Evolutionary conservation across 2,797 vertebrate genomes (phyloP).

Genomic region (Coccyzus lansbergi): DNA sequence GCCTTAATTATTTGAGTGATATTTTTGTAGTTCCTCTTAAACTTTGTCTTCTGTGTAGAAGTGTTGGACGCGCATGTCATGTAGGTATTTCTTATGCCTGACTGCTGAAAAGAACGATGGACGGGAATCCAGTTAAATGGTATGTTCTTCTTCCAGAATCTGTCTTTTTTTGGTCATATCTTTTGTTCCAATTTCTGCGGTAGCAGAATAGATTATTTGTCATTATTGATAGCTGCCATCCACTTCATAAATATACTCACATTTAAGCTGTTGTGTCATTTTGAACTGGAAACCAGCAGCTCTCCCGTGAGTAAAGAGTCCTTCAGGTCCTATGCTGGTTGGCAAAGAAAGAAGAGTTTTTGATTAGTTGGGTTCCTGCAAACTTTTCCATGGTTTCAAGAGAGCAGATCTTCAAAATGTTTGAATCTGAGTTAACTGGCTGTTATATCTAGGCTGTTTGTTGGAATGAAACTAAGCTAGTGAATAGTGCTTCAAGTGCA

Average conservation of each 20-base stretch:
- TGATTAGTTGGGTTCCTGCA: background rate
- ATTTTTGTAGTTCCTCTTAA: background rate
- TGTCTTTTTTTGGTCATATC: background rate
- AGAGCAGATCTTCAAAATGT: background rate
- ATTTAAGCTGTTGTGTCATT: background rate
- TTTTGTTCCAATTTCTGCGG: background rate
- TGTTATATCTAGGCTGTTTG: background rate
- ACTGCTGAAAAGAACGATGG: background rate
- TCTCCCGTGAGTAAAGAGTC: background rate
- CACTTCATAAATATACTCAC: background rate
- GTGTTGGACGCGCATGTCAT: background rate
- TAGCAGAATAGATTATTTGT: background rate
- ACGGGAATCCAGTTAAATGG: background rate
- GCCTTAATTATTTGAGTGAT: background rate
- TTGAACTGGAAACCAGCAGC: background rate
- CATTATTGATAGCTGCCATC: background rate
- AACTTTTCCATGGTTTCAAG: background rate
- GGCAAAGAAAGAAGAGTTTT: background rate
- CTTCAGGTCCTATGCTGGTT: background rate
- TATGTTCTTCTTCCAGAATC: background rate
- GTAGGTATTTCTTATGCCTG: background rate
- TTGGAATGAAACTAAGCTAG: background rate
- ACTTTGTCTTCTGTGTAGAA: background rate
- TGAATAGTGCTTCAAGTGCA: background rate
- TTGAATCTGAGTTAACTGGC: background rate